These are phyloP conservation scores for Hydrophis major DNA, from an alignment of 2,797 vertebrate genomes.

Conservation along the genomic window DNA sequence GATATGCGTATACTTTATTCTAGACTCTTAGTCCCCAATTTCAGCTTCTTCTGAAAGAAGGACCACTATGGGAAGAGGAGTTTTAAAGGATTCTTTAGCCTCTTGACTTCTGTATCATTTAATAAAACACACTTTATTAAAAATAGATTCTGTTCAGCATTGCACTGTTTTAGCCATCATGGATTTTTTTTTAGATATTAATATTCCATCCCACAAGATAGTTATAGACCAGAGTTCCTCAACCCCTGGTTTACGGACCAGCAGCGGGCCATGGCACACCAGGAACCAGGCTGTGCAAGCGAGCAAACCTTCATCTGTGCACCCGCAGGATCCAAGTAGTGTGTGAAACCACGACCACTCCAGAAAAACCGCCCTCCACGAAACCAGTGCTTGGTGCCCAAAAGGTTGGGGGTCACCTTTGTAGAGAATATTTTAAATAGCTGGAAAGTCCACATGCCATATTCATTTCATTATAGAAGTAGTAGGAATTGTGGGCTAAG, in stretches of 20 bases:
- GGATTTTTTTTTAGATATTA: not conserved
- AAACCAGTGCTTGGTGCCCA: not conserved
- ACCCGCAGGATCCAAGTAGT: not conserved
- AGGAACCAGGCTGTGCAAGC: not conserved
- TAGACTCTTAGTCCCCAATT: not conserved
- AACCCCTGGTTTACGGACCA: not conserved
- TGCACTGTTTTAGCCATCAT: not conserved
- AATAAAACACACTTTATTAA: not conserved
- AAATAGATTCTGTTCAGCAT: not conserved
- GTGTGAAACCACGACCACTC: not conserved
- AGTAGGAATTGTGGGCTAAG: not conserved
- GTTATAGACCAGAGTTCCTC: not conserved
- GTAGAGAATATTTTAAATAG: not conserved
- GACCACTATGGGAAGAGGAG: not conserved
- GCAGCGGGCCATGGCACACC: accelerated
- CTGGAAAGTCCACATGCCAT: not conserved
- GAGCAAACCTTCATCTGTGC: not conserved
- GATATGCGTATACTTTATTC: not conserved
- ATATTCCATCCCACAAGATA: not conserved
- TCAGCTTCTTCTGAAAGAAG: not conserved
- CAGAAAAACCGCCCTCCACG: not conserved
- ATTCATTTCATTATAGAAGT: not conserved
- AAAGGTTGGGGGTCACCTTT: not conserved
- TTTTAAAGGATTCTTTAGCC: not conserved
- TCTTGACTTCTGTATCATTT: not conserved